Base-by-base conservation (phyloP, 2,797 vertebrate genomes). In the Tragelaphus eurycerus region DNA sequence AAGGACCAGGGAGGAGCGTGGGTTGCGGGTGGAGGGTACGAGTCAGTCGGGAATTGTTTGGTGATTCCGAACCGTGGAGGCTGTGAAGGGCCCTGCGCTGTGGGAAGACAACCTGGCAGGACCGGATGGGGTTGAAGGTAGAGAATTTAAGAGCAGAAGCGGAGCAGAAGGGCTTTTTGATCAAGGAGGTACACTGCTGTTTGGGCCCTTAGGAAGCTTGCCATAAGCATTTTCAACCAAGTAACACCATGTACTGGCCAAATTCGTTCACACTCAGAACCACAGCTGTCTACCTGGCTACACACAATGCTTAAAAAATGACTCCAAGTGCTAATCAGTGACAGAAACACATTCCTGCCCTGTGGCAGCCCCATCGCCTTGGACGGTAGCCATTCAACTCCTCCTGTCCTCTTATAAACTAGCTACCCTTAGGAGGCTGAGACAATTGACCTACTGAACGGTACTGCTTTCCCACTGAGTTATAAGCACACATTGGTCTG, bases 1-100 rank as follows among this genome's bases (percentile, higher is more conserved):
- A 71, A 12, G 57, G 81, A 19, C 10, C 8, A 52, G 48, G 29
- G 31, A 29, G 60, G 52, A 27, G 43, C 6, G 1, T 10, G 21
- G 21, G 8, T 3, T 4, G 4, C 34, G 12, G 52, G 2, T 11
- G 1, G 11, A 6, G 11, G 29, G 27, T 19, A 3, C 34, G 3
- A 4, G 50, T 82, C 34, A 79, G 59, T 74, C 15, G 1, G 84
- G 34, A 86, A 16, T 67, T 34, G 52, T 55, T 50, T 6, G 0
- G 59, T n/a, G 43, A 48, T 13, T 31, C 55, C 10, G 6, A 59
- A 21, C 14, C 1, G 0, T 0, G 31, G 54, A 64, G 83, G n/a
- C 46, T 6, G 2, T 21, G 78, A 38, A 29, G 2, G 12, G 64
- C 57, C 38, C 71, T 54, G 46, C 12, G 12, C 82, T 50, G 29